These are phyloP conservation scores for Alligator sinensis DNA, from an alignment of 2,113 vertebrate genomes.

Conservation along the genomic window DNA sequence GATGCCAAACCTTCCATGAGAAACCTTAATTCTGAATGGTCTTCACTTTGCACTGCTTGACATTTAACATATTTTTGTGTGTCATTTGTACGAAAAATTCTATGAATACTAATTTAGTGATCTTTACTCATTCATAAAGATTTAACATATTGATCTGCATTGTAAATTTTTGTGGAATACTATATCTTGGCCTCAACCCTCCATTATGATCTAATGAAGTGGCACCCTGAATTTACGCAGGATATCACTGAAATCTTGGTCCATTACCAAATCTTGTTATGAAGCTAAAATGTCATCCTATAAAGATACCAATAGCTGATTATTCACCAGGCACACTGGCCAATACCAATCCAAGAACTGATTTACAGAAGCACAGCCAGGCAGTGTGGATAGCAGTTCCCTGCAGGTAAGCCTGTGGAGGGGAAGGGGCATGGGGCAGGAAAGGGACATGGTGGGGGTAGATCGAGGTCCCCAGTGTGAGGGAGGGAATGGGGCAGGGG, in stretches of 20 bases:
- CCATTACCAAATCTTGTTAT: neutral
- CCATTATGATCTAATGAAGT: neutral
- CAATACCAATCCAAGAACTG: no score
- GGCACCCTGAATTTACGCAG: neutral
- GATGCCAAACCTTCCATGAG: neutral
- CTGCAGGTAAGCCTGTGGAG: no score
- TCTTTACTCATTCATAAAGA: neutral
- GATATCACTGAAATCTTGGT: neutral
- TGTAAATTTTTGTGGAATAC: neutral
- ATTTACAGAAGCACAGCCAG: no score
- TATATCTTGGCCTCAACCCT: neutral
- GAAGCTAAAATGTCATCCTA: neutral
- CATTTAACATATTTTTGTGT: neutral
- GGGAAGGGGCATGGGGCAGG: no score
- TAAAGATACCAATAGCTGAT: neutral
- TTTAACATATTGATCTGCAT: neutral
- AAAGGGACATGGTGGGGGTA: no score
- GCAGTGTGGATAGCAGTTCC: no score
- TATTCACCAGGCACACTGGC: no score
- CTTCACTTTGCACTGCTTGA: neutral
- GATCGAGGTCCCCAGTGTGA: no score
- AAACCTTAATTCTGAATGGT: neutral
- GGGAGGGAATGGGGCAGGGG: no score
- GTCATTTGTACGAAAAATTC: neutral
- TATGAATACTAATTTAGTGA: neutral